A percentile compares a stretch with the other conserved stretches of the same genome.
phyloP scores from a whole-genome alignment of 1,140 invertebrate species.

The Papilio dardanus region DNA sequence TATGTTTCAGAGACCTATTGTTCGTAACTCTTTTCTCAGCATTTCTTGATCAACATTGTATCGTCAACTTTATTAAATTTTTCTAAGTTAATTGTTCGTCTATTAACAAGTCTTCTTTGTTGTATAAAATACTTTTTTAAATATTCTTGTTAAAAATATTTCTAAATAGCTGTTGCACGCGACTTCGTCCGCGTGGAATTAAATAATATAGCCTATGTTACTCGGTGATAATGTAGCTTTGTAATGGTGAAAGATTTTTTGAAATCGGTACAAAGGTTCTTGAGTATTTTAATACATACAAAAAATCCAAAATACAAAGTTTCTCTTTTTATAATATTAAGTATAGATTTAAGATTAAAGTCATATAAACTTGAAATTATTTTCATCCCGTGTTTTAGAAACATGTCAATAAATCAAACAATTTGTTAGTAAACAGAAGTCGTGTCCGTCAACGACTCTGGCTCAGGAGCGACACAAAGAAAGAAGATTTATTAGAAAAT shows the following conservation, averaged over 20 bases:
- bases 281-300: too few relatives aligned
- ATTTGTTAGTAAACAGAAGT: slow-evolving; percentile 63
- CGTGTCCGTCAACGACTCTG: slow-evolving; percentile 70
- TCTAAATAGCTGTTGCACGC: too few relatives aligned
- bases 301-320: too few relatives aligned
- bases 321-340: too few relatives aligned
- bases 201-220: too few relatives aligned
- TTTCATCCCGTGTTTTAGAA: not conserved
- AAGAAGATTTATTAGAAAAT: slow-evolving; percentile 69
- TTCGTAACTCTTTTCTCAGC: not conserved
- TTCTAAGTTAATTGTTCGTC: not conserved
- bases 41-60: not conserved
- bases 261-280: too few relatives aligned
- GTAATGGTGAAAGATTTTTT: too few relatives aligned
- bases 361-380: not conserved
- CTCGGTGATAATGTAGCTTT: too few relatives aligned
- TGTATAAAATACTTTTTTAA: not conserved
- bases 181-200: too few relatives aligned
- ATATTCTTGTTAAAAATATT: not conserved
- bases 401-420: slow-evolving; percentile 35
- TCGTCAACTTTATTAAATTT: not conserved
- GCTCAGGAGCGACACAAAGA: slow-evolving; percentile 54
- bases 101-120: not conserved
- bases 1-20: not conserved
- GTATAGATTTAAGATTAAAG: not conserved